Percentiles rank a stretch among this genome's conserved stretches.
These are phyloP conservation scores for Rotaria magnacalcarata DNA, from an alignment of 2,888 invertebrate genomes.

Conservation along the genomic window DNA sequence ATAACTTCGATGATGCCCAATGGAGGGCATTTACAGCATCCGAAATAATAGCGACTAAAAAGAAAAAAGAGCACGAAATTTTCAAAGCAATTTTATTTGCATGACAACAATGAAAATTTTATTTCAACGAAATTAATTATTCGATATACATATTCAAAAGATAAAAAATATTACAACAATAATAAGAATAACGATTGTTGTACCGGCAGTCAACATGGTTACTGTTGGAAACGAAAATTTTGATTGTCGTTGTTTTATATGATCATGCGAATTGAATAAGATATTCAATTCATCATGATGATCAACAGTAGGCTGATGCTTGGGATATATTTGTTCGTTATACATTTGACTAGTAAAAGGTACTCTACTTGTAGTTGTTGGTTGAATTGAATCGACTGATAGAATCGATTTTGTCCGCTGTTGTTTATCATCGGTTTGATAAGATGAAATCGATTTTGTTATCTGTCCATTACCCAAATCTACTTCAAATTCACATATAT, in stretches of 20 bases:
- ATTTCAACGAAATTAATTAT: no score
- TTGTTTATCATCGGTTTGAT: background rate
- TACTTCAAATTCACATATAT: background rate
- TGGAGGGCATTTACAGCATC: background rate
- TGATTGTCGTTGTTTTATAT: background rate
- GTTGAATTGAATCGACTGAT: background rate
- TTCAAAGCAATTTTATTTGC: background rate
- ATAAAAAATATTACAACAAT: background rate
- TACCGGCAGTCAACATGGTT: background rate
- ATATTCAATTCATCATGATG: background rate
- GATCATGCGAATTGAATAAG: background rate
- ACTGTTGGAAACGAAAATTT: background rate
- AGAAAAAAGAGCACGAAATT: background rate
- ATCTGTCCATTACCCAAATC: background rate
- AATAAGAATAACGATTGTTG: background rate
- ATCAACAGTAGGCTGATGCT: background rate
- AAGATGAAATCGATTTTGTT: slow-evolving; percentile 1
- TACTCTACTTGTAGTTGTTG: background rate
- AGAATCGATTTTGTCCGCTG: background rate
- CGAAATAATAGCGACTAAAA: background rate
- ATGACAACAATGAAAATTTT: background rate
- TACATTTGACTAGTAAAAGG: background rate
- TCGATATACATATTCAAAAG: background rate
- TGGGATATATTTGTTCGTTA: background rate
- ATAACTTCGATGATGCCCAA: background rate